Conservation (phyloP, 2,113 vertebrate genomes). For the Sylvia atricapilla region DNA sequence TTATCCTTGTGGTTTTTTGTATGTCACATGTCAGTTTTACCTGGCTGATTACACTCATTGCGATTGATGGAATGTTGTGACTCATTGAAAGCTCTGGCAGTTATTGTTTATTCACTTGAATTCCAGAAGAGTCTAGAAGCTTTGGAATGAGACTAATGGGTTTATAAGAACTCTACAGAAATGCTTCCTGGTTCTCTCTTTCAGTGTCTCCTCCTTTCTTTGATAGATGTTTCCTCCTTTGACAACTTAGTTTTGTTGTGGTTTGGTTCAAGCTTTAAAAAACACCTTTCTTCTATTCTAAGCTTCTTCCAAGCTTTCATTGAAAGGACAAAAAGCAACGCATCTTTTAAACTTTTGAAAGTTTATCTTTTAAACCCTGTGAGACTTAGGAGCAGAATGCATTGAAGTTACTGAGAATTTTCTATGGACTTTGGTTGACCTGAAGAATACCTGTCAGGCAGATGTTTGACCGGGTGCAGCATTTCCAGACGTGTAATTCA, state of each 20-base stretch:
- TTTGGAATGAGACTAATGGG: background rate
- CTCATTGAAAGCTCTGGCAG: background rate
- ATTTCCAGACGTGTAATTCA: background rate
- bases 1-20: background rate
- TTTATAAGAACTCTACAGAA: background rate
- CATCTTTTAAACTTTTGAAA: too few relatives aligned
- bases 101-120: conserved; percentile 2
- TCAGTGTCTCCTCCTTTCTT: background rate
- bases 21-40: background rate
- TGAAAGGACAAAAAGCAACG: background rate
- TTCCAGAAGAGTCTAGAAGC: background rate
- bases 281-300: background rate
- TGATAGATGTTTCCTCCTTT: background rate
- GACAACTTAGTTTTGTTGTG: background rate
- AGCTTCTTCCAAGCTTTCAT: background rate
- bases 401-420: background rate
- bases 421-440: background rate
- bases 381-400: background rate
- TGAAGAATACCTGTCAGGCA: background rate
- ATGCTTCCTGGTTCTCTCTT: background rate
- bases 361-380: background rate
- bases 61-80: background rate
- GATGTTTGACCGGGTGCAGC: background rate
- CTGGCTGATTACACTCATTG: background rate
- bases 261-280: background rate